Evolutionary conservation across 2,113 vertebrate genomes (phyloP), one percentile per base, ranked within the genome.

Genomic region (Phoxinus phoxinus): DNA sequence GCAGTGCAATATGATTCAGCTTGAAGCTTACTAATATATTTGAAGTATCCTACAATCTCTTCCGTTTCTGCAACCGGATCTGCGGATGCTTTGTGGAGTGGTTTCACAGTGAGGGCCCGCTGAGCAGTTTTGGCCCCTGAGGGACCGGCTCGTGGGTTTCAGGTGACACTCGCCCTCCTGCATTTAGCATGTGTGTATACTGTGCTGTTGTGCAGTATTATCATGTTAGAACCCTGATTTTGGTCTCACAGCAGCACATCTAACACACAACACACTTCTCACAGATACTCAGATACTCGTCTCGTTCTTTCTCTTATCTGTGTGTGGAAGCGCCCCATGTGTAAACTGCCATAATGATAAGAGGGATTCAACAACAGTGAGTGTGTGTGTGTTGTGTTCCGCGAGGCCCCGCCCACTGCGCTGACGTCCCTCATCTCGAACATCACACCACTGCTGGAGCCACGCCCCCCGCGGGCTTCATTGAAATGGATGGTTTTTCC

Each of bases 371-470:
- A 23, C 19, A 56, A 56, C 53, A 23, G 7, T 41, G 41, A 2
- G 41, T 23, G 53, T 56, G 6, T 21, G 51, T 53, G 53, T 56
- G 19, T 56, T 56, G 19, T 41, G 4, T 51, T 17, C 85, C 84
- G 37, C 74, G 9, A 76, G 80, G 86, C 93, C 88, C 91, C 94
- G 58, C 94, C 95, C 89, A 25, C 44, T 2, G 13, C 21, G 10
- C 0, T 59, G 21, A 85, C 48, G 88, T 87, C 77, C 13, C 71
- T 27, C 32, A 69, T 90, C 91, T 91, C 56, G 87, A 92, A 93
- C 73, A 94, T 95, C 95, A 95, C 94, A 88, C 95, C 95, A 95
- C 94, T 90, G 32, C 35, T 37, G 0, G 89, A 77, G 88, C 91
- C 35, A 90, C 94, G 91, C 94, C 94, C 90, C 51, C 25, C 23